Conservation (phyloP, 2,113 vertebrate genomes). For the Hypocryptadius cinnamomeus region DNA sequence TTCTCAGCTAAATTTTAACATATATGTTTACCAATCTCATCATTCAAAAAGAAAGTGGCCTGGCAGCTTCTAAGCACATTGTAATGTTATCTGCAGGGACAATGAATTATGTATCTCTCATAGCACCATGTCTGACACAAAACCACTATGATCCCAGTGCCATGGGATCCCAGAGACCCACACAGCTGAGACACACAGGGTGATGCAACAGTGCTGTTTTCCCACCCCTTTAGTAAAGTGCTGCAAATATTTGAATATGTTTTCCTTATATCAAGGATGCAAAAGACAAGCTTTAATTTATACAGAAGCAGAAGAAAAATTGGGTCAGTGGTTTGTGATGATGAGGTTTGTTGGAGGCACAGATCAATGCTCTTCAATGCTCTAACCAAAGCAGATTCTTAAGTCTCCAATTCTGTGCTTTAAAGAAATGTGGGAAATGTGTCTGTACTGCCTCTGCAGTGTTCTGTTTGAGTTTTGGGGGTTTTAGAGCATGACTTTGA, state of each 20-base stretch:
- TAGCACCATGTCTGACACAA: not conserved
- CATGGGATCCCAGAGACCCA: not conserved
- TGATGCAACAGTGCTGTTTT: not conserved
- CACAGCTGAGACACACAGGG: not conserved
- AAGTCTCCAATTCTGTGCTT: not conserved
- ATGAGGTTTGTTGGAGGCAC: not conserved
- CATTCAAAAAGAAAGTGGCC: slow-evolving; percentile 28
- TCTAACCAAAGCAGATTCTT: not conserved
- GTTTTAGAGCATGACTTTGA: not conserved
- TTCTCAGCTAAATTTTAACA: not conserved
- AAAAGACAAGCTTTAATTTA: not conserved
- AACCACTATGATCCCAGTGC: not conserved
- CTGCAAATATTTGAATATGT: not conserved
- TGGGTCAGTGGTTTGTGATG: not conserved
- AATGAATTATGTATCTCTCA: slow-evolving; percentile 41
- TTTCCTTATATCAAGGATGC: not conserved
- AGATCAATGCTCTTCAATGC: not conserved
- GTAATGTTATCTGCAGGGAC: slow-evolving; percentile 23
- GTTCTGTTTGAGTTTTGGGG: not conserved
- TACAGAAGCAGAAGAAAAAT: not conserved
- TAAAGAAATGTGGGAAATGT: not conserved
- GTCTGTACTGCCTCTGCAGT: not conserved
- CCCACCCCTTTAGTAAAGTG: not conserved
- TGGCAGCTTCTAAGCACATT: not conserved
- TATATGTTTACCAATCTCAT: not conserved